phyloP scores from a whole-genome alignment of 2,113 vertebrate species.

The Cyphomyrus plagiostoma region DNA sequence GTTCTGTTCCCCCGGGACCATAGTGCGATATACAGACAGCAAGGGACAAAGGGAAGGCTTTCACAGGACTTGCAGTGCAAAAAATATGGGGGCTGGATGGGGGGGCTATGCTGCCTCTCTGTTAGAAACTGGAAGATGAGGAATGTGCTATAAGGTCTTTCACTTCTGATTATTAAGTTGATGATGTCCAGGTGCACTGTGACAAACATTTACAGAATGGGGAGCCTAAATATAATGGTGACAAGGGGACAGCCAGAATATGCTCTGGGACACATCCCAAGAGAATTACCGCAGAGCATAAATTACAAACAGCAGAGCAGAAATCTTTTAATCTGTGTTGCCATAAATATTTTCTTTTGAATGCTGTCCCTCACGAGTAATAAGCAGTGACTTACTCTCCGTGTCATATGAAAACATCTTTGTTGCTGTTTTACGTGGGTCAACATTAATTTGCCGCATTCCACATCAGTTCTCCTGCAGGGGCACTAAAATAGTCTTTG shows the following conservation, averaged over 20 bases:
- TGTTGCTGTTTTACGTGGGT: not conserved
- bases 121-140: not conserved
- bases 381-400: not conserved
- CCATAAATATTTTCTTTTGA: not conserved
- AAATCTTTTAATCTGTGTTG: not conserved
- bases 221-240: not conserved
- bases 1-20: not conserved
- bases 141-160: not conserved
- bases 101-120: not conserved
- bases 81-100: not conserved
- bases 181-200: not conserved
- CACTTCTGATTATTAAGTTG: not conserved
- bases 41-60: not conserved
- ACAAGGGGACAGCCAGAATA: not conserved
- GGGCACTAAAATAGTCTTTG: not conserved
- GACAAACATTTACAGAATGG: not conserved
- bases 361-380: not conserved
- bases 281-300: not conserved
- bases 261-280: not conserved
- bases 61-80: not conserved
- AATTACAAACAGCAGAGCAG: not conserved
- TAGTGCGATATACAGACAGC: not conserved
- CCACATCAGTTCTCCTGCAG: not conserved
- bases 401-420: not conserved
- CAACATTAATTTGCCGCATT: not conserved